Base-by-base conservation (phyloP, 2,888 invertebrate genomes). In the Drosophila phalerata region DNA sequence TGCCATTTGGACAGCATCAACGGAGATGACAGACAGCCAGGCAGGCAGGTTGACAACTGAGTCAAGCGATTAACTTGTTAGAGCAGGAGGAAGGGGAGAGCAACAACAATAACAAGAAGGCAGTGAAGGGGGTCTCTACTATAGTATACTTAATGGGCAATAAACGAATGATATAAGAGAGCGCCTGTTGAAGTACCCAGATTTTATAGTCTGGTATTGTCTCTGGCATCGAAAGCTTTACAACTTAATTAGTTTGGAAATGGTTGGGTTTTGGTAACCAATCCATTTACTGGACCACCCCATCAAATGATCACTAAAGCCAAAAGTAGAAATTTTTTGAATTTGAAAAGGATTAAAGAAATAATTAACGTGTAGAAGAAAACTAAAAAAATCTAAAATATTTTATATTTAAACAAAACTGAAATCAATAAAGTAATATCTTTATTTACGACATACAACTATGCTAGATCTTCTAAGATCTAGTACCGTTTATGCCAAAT, bases 11-110 rank as follows among this genome's bases (percentile, higher is more conserved):
- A 51, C 67, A 67, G 60, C 34, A 58, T 40, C 60, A 67, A 42
- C 52, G 30, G 42, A 62, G 79, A 40, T 78, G 88, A 78, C 73
- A 87, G 64, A 4, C 22, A 22, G 19, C 1, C 60, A 34, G 56
- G 51, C 77, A 68, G 78, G 55, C 81, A 71, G 81, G 69, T 80
- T 83, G 84, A 86, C 86, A 85, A 71, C 73, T 85, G 61, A 78
- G 52, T 78, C 67, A 69, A 67, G 69, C 81, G 78, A 62, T 77
- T 71, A 64, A 53, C 51, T 34, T 62, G 45, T 49, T 43, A 45
- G 19, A 22, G 30, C n/a, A 11, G 45, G 10, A 9, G 11, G 15
- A 8, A 13, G 30, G 19, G 13, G 34, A 9, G 34, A 10, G 30
- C 42, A n/a, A 17, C 17, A 15, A 37, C 28, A 34, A 38, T 28